Conservation (phyloP, 2,113 vertebrate species). For the Coryphaenoides rupestris region DNA sequence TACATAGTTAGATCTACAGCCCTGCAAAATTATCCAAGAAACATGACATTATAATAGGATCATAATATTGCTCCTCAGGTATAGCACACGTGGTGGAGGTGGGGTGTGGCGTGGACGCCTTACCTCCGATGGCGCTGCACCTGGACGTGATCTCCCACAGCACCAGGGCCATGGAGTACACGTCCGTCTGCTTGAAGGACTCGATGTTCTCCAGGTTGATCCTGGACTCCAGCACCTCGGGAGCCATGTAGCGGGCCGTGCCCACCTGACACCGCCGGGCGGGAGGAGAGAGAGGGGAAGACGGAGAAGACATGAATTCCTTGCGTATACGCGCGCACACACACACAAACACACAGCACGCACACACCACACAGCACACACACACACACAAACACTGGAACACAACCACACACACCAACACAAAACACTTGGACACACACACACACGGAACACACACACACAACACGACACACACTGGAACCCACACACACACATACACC, state of each 20-base stretch:
- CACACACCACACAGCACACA: not conserved
- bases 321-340: not conserved
- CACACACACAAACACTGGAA: not conserved
- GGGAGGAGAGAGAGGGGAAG: not conserved
- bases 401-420: no score
- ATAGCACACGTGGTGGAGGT: no score
- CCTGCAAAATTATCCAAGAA: no score
- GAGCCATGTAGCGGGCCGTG: conserved; percentile 97
- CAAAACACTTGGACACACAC: not conserved
- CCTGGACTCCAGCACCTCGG: conserved; percentile 94
- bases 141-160: conserved; percentile 98
- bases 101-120: conserved; percentile 5
- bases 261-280: conserved; percentile 79
- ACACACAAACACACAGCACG: not conserved
- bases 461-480: no score
- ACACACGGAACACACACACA: not conserved
- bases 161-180: conserved; percentile 97
- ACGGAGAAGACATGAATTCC: not conserved
- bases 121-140: conserved; percentile 89
- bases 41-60: no score
- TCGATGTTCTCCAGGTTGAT: conserved; percentile 97
- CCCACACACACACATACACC: no score
- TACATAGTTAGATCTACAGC: no score
- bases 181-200: conserved; percentile 96
- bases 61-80: no score